phyloP scores from a whole-genome alignment of 2,113 vertebrate genomes.

The Syngnathoides biaculeatus region DNA sequence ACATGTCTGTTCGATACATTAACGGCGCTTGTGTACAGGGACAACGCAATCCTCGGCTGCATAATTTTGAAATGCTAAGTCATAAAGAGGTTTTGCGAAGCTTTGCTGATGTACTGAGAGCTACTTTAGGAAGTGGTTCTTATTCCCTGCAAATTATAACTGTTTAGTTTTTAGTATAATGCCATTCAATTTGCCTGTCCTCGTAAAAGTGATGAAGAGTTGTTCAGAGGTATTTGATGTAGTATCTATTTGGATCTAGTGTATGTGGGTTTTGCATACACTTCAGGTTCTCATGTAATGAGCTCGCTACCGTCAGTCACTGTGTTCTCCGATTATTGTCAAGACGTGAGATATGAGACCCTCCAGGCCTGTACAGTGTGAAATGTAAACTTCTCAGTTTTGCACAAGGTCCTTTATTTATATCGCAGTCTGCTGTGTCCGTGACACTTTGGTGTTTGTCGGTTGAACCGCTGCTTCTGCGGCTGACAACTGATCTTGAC shows the following conservation, averaged over 20 bases:
- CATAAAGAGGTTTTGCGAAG: no score
- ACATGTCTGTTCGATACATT: no score
- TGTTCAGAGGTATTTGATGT: no score
- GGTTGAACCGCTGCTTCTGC: conserved; percentile 41
- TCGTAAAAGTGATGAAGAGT: no score
- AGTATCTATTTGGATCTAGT: not conserved
- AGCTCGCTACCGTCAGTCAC: not conserved
- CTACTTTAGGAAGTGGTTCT: no score
- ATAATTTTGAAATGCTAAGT: no score
- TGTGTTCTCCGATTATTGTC: not conserved
- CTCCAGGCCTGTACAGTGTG: not conserved
- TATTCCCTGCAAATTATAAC: no score
- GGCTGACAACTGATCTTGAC: conserved; percentile 56
- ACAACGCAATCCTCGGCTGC: no score
- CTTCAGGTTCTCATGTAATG: not conserved
- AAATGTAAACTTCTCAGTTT: not conserved
- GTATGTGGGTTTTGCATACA: not conserved
- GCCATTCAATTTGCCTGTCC: no score
- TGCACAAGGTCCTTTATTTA: not conserved
- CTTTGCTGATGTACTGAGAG: no score
- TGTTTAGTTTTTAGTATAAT: no score
- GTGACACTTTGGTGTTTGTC: conserved; percentile 12
- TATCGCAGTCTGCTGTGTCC: not conserved
- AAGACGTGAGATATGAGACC: not conserved
- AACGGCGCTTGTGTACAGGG: no score